Evolutionary conservation across 2,113 vertebrate species (phyloP).

Genomic region (Litocranius walleri): DNA sequence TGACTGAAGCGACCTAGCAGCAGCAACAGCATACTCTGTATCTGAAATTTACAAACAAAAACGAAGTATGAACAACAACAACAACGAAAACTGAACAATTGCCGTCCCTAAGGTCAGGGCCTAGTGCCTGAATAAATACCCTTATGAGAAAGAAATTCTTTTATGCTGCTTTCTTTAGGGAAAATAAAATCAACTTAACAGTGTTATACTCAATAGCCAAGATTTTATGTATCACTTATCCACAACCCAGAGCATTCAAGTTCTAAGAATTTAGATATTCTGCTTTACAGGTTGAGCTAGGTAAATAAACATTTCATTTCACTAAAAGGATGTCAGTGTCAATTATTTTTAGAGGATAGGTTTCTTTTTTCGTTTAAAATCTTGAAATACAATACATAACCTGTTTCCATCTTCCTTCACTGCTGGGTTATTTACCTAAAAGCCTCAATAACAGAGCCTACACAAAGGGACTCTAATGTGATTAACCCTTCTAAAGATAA

Average conservation of each 20-base stretch:
- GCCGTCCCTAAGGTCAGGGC: neutral
- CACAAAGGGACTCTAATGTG: neutral
- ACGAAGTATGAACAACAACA: neutral
- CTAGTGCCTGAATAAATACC: neutral
- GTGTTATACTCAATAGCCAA: neutral
- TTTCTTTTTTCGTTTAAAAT: neutral
- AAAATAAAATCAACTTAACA: conserved; percentile 18
- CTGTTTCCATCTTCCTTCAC: neutral
- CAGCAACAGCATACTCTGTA: neutral
- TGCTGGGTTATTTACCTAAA: neutral
- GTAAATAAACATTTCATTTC: neutral
- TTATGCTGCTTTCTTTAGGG: neutral
- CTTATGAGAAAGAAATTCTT: neutral
- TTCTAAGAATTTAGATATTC: conserved; percentile 21
- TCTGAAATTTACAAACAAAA: neutral
- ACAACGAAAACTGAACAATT: neutral
- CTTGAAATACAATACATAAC: neutral
- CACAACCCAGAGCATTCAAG: neutral
- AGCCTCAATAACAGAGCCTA: neutral
- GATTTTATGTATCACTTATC: neutral
- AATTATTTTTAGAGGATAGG: neutral
- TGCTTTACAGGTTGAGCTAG: neutral
- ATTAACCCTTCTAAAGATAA: neutral
- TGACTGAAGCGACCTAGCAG: too few relatives aligned
- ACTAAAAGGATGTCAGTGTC: neutral